Evolutionary conservation across 2,797 vertebrate genomes (phyloP).

Genomic region (Onychomys torridus): DNA sequence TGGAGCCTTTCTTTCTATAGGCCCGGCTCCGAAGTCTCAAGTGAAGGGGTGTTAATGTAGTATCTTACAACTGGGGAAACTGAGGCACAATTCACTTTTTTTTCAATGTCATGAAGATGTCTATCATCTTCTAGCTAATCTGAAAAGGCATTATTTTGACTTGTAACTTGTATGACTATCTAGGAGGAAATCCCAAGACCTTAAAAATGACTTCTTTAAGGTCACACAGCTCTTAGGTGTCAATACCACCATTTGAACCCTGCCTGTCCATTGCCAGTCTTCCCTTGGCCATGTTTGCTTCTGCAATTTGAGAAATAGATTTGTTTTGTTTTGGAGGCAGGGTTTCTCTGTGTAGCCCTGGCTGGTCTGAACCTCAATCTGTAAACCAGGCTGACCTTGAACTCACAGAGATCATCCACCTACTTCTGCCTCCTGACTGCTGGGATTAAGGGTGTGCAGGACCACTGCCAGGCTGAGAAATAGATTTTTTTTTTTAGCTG

Average conservation of each 20-base stretch:
- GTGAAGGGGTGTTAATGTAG: neutral
- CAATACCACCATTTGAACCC: neutral
- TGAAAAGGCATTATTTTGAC: neutral
- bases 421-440: neutral
- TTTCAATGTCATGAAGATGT: neutral
- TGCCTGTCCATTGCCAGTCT: neutral
- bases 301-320: slow-evolving; percentile 9
- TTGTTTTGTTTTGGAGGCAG: neutral
- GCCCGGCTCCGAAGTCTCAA: neutral
- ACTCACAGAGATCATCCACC: neutral
- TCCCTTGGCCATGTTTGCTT: neutral
- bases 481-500: neutral
- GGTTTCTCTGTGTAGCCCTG: neutral
- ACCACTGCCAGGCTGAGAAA: neutral
- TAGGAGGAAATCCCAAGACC: neutral
- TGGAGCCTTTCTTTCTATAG: neutral
- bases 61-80: slow-evolving; percentile 19
- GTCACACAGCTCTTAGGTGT: neutral
- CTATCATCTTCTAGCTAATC: neutral
- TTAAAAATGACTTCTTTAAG: slow-evolving; percentile 18
- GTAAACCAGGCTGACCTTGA: neutral
- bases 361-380: neutral
- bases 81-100: slow-evolving; percentile 5
- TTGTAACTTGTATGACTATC: neutral
- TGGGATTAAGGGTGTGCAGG: neutral